Evolutionary conservation across 1,140 invertebrate species (phyloP).

Genomic region (Trinorchestia longiramus): DNA sequence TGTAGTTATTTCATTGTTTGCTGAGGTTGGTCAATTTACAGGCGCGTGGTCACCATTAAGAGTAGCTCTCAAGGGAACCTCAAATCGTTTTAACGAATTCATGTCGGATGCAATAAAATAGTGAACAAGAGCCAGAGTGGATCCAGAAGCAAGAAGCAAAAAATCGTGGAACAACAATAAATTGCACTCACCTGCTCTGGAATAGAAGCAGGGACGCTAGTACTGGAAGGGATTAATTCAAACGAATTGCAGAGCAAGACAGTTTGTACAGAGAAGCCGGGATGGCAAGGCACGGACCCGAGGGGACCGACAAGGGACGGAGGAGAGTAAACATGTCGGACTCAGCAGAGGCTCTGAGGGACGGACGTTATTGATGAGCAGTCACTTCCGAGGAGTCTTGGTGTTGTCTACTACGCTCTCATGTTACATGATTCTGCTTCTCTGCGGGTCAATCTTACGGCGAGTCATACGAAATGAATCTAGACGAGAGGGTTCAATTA

Average conservation of each 20-base stretch:
- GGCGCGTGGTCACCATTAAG: not conserved
- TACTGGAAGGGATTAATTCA: slow-evolving; percentile 8
- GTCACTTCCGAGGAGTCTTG: not conserved
- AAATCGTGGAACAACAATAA: not conserved
- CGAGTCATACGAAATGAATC: not conserved
- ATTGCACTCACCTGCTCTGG: not conserved
- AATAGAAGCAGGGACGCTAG: not conserved
- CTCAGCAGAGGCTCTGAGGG: not conserved
- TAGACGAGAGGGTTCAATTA: not conserved
- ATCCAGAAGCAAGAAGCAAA: not conserved
- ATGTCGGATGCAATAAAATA: not conserved
- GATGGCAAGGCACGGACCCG: not conserved
- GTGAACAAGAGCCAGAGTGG: not conserved
- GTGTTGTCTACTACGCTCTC: not conserved
- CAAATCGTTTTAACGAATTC: not conserved
- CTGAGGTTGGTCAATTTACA: not conserved
- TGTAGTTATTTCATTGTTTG: not conserved
- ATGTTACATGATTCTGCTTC: not conserved
- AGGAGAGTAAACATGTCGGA: not conserved
- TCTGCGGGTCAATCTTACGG: not conserved
- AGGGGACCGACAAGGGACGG: not conserved
- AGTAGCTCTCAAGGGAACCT: not conserved
- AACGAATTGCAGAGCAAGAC: not conserved
- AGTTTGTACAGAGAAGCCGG: not conserved
- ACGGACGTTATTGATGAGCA: not conserved